Conservation (phyloP, 2,888 invertebrate genomes). For the Liodrosophila aerea region DNA sequence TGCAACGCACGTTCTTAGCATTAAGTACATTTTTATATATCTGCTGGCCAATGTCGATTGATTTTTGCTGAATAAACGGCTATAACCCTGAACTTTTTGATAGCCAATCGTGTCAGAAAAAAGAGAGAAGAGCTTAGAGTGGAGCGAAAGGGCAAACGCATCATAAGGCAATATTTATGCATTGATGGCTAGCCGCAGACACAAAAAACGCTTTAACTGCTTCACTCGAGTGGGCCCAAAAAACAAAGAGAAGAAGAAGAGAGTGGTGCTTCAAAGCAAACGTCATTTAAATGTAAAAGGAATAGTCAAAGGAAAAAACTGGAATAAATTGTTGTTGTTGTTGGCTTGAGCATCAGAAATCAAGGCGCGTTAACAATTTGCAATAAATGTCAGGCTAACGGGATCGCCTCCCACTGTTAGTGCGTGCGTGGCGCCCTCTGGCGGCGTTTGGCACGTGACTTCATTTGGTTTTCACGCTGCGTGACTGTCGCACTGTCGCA, state of each 20-base stretch:
- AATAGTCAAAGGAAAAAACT: constrained; percentile 8
- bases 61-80: constrained; percentile 27
- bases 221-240: constrained; percentile 9
- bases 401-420: constrained; percentile 6
- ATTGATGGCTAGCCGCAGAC: constrained; percentile 14
- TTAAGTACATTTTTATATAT: constrained; percentile 48
- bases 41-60: constrained; percentile 37
- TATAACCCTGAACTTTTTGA: constrained; percentile 25
- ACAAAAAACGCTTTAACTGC: constrained; percentile 15
- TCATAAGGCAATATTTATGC: constrained; percentile 35
- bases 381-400: constrained; percentile 29
- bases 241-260: constrained; percentile 13
- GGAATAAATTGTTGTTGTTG: constrained; percentile 12
- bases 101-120: constrained; percentile 23
- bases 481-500: constrained; percentile 22
- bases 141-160: constrained; percentile 29
- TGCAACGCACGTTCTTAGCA: constrained; percentile 51
- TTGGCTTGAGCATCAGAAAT: constrained; percentile 28
- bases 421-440: constrained; percentile 42
- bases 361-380: constrained; percentile 39
- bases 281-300: constrained; percentile 28
- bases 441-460: constrained; percentile 61
- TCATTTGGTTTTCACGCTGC: constrained; percentile 48
- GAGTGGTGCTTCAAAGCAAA: constrained; percentile 5
- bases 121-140: neutral